Evolutionary conservation across 1,140 invertebrate genomes (phyloP).

Genomic region (Aricia agestis): DNA sequence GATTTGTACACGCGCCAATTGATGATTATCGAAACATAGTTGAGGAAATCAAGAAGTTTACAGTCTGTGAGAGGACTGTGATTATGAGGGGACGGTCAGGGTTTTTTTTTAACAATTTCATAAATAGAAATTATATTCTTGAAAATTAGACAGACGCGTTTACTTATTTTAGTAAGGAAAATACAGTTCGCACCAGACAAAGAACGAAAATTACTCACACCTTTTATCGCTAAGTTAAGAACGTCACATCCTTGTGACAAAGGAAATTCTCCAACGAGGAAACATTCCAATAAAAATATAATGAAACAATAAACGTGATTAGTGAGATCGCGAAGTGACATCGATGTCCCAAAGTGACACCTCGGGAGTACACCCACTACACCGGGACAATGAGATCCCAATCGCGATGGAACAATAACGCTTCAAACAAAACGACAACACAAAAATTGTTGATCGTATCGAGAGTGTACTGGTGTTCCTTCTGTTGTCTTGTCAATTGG

Average conservation of each 20-base stretch:
- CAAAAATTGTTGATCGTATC: constrained; percentile 11
- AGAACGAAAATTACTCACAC: too few species aligned
- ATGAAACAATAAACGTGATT: not conserved
- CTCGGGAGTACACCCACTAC: constrained; percentile 36
- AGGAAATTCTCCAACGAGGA: too few species aligned
- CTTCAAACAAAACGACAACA: constrained; percentile 41
- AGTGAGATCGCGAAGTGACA: not conserved
- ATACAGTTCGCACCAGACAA: too few species aligned
- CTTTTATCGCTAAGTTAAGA: too few species aligned
- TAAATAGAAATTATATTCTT: too few species aligned
- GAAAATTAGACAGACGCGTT: too few species aligned
- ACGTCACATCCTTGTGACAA: too few species aligned
- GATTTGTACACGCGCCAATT: not conserved
- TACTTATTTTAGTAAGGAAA: too few species aligned
- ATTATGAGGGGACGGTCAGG: too few species aligned
- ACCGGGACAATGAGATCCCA: constrained; percentile 52
- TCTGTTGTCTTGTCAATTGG: not conserved
- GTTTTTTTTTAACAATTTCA: too few species aligned
- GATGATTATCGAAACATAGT: not conserved
- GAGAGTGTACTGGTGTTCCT: not conserved
- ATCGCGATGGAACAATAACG: constrained; percentile 62
- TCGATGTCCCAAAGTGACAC: not conserved
- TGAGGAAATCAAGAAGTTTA: not conserved
- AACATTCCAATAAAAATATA: too few species aligned
- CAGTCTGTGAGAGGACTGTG: not conserved